Conservation (phyloP, 2,797 vertebrate species). For the Amphiprion clarkii region DNA sequence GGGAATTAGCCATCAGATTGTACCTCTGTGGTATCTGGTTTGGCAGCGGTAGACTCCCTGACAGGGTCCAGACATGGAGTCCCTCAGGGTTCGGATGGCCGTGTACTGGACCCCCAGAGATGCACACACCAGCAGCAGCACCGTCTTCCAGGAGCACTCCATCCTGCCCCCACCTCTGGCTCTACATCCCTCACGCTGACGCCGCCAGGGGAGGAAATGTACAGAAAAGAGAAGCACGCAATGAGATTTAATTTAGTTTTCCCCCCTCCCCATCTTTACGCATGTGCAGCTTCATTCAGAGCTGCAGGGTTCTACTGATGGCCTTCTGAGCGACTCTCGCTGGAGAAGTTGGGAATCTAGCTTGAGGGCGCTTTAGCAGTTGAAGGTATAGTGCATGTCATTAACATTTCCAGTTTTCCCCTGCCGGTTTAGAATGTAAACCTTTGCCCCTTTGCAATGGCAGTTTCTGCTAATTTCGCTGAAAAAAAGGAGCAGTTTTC, state of each 20-base stretch:
- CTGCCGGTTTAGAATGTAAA: conserved; percentile 1
- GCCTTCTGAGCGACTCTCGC: conserved; percentile 20
- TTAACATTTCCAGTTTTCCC: conserved; percentile 28
- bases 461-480: background rate
- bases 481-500: background rate
- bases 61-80: conserved; percentile 82
- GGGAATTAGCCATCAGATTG: background rate
- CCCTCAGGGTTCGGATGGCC: conserved; percentile 86
- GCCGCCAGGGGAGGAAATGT: background rate
- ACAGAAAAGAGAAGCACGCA: conserved; percentile 32
- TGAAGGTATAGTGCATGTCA: conserved; percentile 17
- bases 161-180: conserved; percentile 74
- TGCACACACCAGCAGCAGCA: conserved; percentile 86
- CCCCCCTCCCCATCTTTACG: conserved; percentile 8
- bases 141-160: conserved; percentile 90
- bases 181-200: conserved; percentile 80
- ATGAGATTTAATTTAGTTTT: conserved; percentile 55
- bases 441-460: conserved; percentile 2
- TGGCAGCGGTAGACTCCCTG: conserved; percentile 80
- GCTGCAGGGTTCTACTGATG: conserved; percentile 32
- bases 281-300: conserved; percentile 28
- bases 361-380: conserved; percentile 31
- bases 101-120: conserved; percentile 89
- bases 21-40: conserved; percentile 81
- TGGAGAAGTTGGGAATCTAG: conserved; percentile 24